Percentiles rank a stretch among this genome's conserved stretches.
These are phyloP conservation scores for Eospalax fontanierii DNA, from an alignment of 2,797 vertebrate species.

Conservation along the genomic window DNA sequence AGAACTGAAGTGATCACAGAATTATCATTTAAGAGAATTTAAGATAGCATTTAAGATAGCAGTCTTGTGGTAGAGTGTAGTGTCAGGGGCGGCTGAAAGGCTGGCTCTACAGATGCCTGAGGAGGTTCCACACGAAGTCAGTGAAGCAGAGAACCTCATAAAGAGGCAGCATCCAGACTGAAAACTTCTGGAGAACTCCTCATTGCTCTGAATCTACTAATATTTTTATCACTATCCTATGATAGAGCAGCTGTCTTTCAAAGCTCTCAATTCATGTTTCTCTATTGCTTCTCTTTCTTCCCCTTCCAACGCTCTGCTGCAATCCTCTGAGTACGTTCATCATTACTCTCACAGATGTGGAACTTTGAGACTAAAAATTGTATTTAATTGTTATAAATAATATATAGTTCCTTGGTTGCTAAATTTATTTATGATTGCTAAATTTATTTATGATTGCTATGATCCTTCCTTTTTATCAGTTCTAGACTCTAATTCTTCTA, in stretches of 20 bases:
- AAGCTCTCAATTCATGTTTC: not conserved
- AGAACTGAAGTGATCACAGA: constrained; percentile 39
- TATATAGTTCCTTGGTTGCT: not conserved
- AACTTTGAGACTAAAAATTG: not conserved
- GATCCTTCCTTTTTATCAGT: not conserved
- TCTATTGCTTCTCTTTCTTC: not conserved
- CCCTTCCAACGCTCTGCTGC: not conserved
- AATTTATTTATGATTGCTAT: not conserved
- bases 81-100: not conserved
- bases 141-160: not conserved
- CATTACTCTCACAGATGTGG: not conserved
- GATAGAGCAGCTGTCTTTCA: not conserved
- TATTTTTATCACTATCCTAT: not conserved
- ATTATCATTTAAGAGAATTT: constrained; percentile 37
- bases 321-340: not conserved
- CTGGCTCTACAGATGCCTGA: not conserved
- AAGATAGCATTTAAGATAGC: not conserved
- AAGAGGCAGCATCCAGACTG: not conserved
- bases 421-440: not conserved
- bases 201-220: not conserved
- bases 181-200: not conserved
- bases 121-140: not conserved
- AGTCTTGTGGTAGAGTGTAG: not conserved
- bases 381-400: not conserved
- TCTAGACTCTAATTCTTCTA: not conserved